phyloP scores from a whole-genome alignment of 2,113 vertebrate genomes.

The Alouatta palliata region DNA sequence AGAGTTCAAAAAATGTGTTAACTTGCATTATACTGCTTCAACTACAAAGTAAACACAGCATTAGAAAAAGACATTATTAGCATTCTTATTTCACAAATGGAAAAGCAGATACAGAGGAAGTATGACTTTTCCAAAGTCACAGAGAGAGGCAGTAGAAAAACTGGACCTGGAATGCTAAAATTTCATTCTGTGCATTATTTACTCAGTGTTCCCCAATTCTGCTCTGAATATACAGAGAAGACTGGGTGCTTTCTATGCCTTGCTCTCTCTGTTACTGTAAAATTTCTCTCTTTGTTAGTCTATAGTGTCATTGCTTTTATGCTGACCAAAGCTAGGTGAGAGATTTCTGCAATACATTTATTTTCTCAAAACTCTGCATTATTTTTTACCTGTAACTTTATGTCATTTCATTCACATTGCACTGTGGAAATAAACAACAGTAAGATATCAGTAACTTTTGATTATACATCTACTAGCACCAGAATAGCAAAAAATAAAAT shows the following conservation, averaged over 20 bases:
- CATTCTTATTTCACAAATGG: not conserved
- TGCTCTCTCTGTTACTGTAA: not conserved
- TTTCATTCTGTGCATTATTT: not conserved
- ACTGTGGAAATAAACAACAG: not conserved
- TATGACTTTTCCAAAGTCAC: not conserved
- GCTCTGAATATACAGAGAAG: fast-evolving
- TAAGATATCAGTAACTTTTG: not conserved
- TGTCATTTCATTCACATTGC: not conserved
- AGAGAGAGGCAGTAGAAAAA: not conserved
- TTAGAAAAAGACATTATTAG: not conserved
- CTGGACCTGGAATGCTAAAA: not conserved
- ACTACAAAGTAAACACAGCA: not conserved
- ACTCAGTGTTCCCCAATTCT: not conserved
- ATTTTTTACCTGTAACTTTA: not conserved
- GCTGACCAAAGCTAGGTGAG: not conserved
- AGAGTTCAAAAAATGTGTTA: not conserved
- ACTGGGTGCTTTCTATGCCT: not conserved
- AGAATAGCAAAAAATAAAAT: not conserved
- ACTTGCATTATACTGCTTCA: not conserved
- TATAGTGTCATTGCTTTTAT: not conserved
- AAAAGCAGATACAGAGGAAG: not conserved
- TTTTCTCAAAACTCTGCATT: not conserved
- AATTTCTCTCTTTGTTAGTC: not conserved
- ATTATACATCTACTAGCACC: not conserved
- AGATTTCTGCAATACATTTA: not conserved